Evolutionary conservation across 2,113 vertebrate species (phyloP), one percentile per base, ranked within the genome.

Genomic region (Lethenteron camtschaticum): DNA sequence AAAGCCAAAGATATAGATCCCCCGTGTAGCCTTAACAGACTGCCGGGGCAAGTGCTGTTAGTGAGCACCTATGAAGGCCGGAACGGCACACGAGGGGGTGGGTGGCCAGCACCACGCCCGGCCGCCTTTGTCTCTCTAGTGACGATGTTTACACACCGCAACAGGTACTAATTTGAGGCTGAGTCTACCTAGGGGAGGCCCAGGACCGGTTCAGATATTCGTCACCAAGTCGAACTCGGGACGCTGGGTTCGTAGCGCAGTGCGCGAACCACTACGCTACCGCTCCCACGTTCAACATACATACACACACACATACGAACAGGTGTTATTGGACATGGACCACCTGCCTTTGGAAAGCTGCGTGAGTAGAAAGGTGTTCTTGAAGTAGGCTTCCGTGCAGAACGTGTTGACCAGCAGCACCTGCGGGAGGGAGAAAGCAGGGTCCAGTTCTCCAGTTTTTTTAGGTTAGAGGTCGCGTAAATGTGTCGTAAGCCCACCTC

Each of bases 341-440:
- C 24, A 83, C 89, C 86, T 78, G 94, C 89, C 71, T 76, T 87
- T 92, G 73, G 84, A 76, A 75, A 96, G 79, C 73, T 91, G 83
- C 75, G 78, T 59, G 77, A 92, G 75, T 74, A 77, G 68, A 72
- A 83, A 89, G 79, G 88, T 86, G 74, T 95, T 96, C 80, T 85
- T 85, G 78, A 84, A 83, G 76, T 79, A 84, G 0, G 83, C 84
- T 3, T 92, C 85, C 0, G 60, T 73, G 76, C 88, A 96, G 80
- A 92, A 92, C 9, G 84, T 85, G 77, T 84, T 87, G 18, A 87
- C 77, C 69, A 95, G 80, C 57, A 95, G 81, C 74, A 94, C 81
- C 91, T 96, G 63, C 63, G 20, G 41, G 41, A 5, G 41, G 41
- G 41, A 41, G 1, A 41, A 41, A 41, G 41, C 41, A 41, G 41